Conservation (phyloP, 2,113 vertebrate genomes). For the Limnothrissa miodon region DNA sequence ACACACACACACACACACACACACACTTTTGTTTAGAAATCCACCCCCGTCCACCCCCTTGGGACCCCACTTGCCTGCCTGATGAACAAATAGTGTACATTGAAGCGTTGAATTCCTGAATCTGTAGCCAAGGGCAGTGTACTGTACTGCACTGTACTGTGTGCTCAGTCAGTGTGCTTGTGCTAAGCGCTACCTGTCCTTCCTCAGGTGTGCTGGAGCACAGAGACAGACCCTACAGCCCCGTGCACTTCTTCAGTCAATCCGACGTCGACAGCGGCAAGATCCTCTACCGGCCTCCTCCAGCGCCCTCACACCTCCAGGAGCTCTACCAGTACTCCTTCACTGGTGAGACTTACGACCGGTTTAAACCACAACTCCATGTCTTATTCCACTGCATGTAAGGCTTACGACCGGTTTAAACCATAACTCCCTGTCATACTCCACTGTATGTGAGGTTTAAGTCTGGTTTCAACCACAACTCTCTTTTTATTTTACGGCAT, state of each 20-base stretch:
- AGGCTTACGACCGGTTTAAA: too few relatives aligned
- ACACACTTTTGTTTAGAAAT: too few relatives aligned
- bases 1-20: too few relatives aligned
- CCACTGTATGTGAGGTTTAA: too few relatives aligned
- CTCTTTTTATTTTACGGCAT: too few relatives aligned
- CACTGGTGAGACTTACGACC: constrained; percentile 69
- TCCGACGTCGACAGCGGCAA: constrained; percentile 81
- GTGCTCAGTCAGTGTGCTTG: neutral
- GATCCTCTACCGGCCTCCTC: constrained; percentile 84
- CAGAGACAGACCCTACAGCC: constrained; percentile 70
- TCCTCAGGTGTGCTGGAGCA: constrained; percentile 82
- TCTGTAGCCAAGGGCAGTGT: constrained; percentile 8
- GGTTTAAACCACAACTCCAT: neutral
- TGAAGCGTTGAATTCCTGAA: constrained; percentile 21
- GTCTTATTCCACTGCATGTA: neutral
- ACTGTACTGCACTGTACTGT: neutral
- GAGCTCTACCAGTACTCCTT: constrained; percentile 92
- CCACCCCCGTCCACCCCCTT: neutral
- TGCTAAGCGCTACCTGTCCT: neutral
- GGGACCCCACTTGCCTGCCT: neutral
- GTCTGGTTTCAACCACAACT: too few relatives aligned
- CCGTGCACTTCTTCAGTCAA: constrained; percentile 80
- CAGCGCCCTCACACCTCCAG: constrained; percentile 80
- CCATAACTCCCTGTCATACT: too few relatives aligned
- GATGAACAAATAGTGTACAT: neutral